These are phyloP conservation scores for Dicerorhinus sumatrensis DNA, from an alignment of 2,113 vertebrate genomes.

Conservation along the genomic window DNA sequence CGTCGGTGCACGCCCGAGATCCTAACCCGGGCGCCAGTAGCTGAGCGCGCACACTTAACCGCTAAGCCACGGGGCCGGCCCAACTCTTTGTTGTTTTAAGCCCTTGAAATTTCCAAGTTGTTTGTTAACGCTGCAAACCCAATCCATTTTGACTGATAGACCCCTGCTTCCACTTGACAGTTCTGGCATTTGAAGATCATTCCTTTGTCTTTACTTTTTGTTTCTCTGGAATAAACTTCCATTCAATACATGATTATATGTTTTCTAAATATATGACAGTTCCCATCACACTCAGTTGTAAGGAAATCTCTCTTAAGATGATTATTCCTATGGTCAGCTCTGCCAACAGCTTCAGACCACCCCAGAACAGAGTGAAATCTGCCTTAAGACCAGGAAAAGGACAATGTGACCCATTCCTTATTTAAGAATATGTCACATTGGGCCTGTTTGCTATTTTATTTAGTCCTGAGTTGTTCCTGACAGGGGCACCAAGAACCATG, in stretches of 20 bases:
- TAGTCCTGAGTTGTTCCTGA: background rate
- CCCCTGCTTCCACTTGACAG: background rate
- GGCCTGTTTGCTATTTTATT: background rate
- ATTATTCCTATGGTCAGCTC: background rate
- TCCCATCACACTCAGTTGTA: background rate
- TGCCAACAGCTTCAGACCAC: conserved; percentile 26
- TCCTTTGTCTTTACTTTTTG: conserved; percentile 10
- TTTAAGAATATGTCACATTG: conserved; percentile 11
- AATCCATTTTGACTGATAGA: background rate
- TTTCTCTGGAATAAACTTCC: conserved; percentile 8
- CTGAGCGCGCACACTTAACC: too few relatives aligned
- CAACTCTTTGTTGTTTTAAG: background rate
- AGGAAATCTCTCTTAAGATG: conserved; percentile 34
- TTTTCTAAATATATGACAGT: conserved; percentile 29
- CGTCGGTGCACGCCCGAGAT: too few relatives aligned
- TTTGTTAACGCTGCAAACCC: background rate
- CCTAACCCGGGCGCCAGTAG: too few relatives aligned
- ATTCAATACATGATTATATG: background rate
- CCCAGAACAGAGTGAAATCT: conserved; percentile 55
- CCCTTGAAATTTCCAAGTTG: background rate
- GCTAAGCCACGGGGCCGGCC: too few relatives aligned
- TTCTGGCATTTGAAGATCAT: background rate
- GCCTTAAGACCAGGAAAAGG: conserved; percentile 16
- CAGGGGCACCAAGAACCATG: background rate
- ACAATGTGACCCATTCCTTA: conserved; percentile 57